Evolutionary conservation across 2,888 invertebrate species (phyloP), one percentile per base, ranked within the genome.

Genomic region (Ormyrus nitidulus): DNA sequence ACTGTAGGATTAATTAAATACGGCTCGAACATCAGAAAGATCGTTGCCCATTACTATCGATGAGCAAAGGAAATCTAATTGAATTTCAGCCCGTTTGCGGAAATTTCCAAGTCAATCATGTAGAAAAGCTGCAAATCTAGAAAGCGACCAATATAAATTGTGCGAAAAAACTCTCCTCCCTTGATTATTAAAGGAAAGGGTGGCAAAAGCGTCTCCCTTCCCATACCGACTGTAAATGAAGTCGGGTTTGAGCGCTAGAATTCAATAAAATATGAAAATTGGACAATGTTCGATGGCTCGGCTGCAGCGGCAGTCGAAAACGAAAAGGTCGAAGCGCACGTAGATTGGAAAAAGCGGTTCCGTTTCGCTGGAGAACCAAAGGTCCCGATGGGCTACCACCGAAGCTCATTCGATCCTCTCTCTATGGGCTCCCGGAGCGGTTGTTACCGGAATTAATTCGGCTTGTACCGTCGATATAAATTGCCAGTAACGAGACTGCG

Each of bases 361-460:
- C 75, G 82, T 84, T 83, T 82, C 81, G 84, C 82, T 79, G 79
- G 81, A 83, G 86, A 81, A 81, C 84, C 84, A 82, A 81, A 83
- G 84, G 84, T 88, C 87, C 87, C 88, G 80, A 54, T 81, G 86
- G 88, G 83, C 82, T 83, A 82, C 81, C 19, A 19, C 19, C 80
- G 81, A 76, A 81, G 84, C 85, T 87, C 88, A 86, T 89, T 88
- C 87, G 87, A 88, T 86, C 86, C 85, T 66, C 44, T 62, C 59
- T 13, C 59, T 48, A 5, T 56, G 44, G 2, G 64, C 66, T 7
- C 56, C 49, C 83, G 83, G 83, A 86, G 88, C 88, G 89, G 88
- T 89, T 90, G 90, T 90, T 90, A 89, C 87, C 83, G 86, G 88
- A 90, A 90, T 90, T 90, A 90, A 89, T 90, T 90, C 87, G 86